A percentile compares a stretch with the other conserved stretches of the same genome.
These are phyloP conservation scores for Melanerpes formicivorus DNA, from an alignment of 2,113 vertebrate species.

Conservation along the genomic window DNA sequence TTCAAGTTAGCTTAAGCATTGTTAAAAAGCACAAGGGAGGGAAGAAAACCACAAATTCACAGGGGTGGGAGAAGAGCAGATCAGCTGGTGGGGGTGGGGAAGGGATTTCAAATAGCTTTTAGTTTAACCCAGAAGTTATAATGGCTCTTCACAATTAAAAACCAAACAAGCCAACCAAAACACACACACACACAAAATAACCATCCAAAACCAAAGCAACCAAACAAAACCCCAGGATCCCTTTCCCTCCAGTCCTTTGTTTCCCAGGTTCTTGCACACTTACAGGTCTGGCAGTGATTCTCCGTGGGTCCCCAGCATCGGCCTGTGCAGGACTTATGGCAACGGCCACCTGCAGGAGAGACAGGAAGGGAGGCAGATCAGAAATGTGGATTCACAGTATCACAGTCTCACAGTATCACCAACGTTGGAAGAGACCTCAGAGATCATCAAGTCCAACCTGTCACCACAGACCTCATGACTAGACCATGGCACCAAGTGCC, in stretches of 20 bases:
- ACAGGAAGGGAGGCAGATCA: neutral
- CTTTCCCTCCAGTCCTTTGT: neutral
- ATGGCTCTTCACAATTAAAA: neutral
- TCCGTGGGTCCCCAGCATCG: conserved; percentile 95
- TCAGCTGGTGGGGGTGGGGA: rapidly evolving
- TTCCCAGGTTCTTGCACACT: conserved; percentile 68
- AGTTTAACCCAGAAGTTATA: neutral
- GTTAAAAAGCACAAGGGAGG: neutral
- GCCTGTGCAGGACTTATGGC: conserved; percentile 93
- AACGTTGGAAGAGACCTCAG: no score
- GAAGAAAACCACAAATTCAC: neutral
- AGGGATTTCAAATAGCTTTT: neutral
- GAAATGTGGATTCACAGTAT: neutral
- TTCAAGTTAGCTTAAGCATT: neutral
- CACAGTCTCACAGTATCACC: no score
- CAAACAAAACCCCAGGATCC: neutral
- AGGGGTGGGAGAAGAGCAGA: neutral
- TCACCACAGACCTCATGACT: no score
- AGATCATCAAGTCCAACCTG: no score
- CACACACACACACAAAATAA: no score
- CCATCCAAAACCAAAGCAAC: no score
- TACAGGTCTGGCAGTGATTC: conserved; percentile 93
- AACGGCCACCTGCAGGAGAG: conserved; percentile 84
- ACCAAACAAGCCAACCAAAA: no score
- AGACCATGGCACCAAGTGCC: no score